Conservation (phyloP, 2,888 invertebrate genomes). For the Nowickia ferox region DNA sequence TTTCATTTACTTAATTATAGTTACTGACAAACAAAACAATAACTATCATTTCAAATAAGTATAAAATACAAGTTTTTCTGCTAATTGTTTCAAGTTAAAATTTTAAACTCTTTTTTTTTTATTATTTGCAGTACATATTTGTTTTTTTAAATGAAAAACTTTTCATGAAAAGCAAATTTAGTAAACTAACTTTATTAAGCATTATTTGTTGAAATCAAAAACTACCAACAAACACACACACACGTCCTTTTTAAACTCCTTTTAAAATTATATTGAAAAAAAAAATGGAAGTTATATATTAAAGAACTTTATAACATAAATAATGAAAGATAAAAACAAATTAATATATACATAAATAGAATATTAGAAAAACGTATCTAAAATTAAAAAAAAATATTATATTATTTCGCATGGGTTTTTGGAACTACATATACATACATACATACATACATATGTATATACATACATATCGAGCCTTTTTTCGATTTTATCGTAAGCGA, state of each 20-base stretch:
- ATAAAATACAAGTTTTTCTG: not conserved
- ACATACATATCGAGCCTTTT: not conserved
- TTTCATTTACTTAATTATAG: conserved; percentile 46
- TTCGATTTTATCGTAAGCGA: too few species aligned
- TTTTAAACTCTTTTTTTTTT: not conserved
- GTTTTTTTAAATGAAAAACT: conserved; percentile 6
- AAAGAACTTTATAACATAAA: conserved; percentile 40
- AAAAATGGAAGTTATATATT: conserved; percentile 8
- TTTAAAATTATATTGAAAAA: conserved; percentile 20
- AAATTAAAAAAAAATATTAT: conserved; percentile 34
- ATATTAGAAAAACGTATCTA: conserved; percentile 31
- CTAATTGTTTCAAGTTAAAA: not conserved
- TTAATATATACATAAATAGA: conserved; percentile 48
- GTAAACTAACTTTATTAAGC: not conserved
- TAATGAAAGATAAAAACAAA: conserved; percentile 48
- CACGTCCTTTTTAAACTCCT: conserved; percentile 51
- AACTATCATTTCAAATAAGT: conserved; percentile 37
- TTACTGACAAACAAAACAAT: conserved; percentile 44
- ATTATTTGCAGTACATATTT: not conserved
- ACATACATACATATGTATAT: not conserved
- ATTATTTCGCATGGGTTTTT: not conserved
- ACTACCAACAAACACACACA: conserved; percentile 8
- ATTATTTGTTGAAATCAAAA: conserved; percentile 50
- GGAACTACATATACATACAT: not conserved
- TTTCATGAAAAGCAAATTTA: conserved; percentile 56